phyloP scores from a whole-genome alignment of 30 jellyfish, hydroid and myxozoan species.

The Hydractinia echinata region DNA sequence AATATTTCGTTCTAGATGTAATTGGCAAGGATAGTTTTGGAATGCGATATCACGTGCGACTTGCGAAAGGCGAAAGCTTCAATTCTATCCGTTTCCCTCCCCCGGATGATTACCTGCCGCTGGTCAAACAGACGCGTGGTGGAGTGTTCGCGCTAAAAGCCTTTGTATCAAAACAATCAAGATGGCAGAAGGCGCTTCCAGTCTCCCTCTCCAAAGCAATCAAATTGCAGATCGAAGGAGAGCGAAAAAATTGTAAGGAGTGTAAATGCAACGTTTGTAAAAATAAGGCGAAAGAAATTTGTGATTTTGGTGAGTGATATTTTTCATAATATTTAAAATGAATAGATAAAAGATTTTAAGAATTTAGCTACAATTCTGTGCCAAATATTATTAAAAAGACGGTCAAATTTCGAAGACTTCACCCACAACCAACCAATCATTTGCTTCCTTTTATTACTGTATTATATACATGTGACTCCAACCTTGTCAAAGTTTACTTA shows the following conservation, averaged over 20 bases:
- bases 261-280: slow-evolving; percentile 50
- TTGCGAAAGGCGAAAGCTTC: slow-evolving; percentile 78
- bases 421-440: too few species aligned
- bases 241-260: slow-evolving; percentile 49
- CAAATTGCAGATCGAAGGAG: slow-evolving; percentile 47
- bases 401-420: too few species aligned
- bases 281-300: background rate
- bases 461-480: too few species aligned
- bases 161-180: slow-evolving; percentile 41
- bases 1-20: slow-evolving; percentile 44
- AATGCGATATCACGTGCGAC: slow-evolving; percentile 66
- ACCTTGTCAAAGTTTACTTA: too few species aligned
- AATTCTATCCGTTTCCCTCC: slow-evolving; percentile 48
- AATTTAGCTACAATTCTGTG: too few species aligned
- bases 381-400: too few species aligned
- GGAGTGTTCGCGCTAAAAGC: slow-evolving; percentile 76
- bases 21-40: slow-evolving; percentile 80
- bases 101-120: slow-evolving; percentile 85
- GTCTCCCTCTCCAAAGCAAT: slow-evolving; percentile 39
- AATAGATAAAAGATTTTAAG: too few species aligned
- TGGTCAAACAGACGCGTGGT: slow-evolving; percentile 78
- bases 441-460: too few species aligned
- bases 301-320: slow-evolving; percentile 24
- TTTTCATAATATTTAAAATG: background rate
- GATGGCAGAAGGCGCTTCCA: slow-evolving; percentile 77